These are phyloP conservation scores for Aplochiton taeniatus DNA, from an alignment of 2,797 vertebrate species.

Conservation along the genomic window DNA sequence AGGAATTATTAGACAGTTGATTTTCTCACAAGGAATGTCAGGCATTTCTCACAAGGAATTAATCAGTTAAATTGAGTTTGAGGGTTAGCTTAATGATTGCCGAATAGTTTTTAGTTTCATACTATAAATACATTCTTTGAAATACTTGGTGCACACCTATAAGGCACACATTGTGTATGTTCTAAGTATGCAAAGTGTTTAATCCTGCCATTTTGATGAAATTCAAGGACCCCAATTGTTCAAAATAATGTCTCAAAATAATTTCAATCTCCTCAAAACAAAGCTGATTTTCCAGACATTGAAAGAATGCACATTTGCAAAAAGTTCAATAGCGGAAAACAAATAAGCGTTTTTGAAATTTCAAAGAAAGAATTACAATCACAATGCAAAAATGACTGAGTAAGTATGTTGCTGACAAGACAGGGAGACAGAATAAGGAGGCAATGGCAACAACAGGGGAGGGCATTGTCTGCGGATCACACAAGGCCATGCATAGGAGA, in stretches of 20 bases:
- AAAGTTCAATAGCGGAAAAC: constrained; percentile 57
- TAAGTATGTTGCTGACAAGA: constrained; percentile 60
- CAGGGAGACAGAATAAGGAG: constrained; percentile 55
- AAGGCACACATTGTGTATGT: too few species aligned
- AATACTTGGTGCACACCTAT: too few species aligned
- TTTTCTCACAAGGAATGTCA: too few species aligned
- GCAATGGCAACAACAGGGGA: constrained; percentile 50
- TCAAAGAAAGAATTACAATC: constrained; percentile 60
- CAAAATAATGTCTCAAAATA: too few species aligned
- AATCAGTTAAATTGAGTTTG: too few species aligned
- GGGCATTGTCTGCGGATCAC: constrained; percentile 67
- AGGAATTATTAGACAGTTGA: too few species aligned
- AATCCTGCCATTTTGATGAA: constrained; percentile 37
- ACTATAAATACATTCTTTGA: too few species aligned
- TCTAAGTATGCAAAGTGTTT: too few species aligned
- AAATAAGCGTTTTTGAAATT: constrained; percentile 62
- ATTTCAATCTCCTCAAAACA: constrained; percentile 47
- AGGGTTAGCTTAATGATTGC: too few species aligned
- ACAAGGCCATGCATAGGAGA: constrained; percentile 31
- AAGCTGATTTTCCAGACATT: constrained; percentile 34
- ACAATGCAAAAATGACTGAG: constrained; percentile 52
- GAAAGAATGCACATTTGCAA: constrained; percentile 46
- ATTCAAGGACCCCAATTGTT: constrained; percentile 57
- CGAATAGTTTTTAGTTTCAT: too few species aligned
- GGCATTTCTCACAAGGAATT: too few species aligned